Percentiles rank a stretch among this genome's conserved stretches.
These are phyloP conservation scores for Apostichopus californicus DNA, from an alignment of 35 echinoderm and acorn worm species.

Conservation along the genomic window DNA sequence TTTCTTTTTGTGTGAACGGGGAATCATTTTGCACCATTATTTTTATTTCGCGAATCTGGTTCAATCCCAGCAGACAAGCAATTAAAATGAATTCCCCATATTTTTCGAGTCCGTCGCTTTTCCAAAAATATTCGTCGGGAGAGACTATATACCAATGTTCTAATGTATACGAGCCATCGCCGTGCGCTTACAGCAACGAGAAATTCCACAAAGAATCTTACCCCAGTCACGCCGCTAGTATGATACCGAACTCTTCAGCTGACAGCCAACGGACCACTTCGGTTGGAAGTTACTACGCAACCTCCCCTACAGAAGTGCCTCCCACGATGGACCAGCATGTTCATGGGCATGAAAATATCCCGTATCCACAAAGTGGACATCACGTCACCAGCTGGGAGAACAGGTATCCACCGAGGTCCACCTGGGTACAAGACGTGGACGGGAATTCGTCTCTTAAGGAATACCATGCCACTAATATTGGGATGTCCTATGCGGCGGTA, in stretches of 20 bases:
- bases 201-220: slow-evolving; percentile 46
- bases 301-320: slow-evolving; percentile 15
- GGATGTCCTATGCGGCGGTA: slow-evolving; percentile 17
- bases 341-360: neutral
- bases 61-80: neutral
- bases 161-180: slow-evolving; percentile 35
- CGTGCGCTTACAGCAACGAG: slow-evolving; percentile 38
- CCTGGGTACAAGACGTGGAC: slow-evolving; percentile 42
- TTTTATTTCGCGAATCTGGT: slow-evolving; percentile 24
- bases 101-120: slow-evolving; percentile 30
- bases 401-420: slow-evolving; percentile 48
- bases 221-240: neutral
- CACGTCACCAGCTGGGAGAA: slow-evolving; percentile 37
- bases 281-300: slow-evolving; percentile 51
- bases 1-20: neutral
- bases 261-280: slow-evolving; percentile 48
- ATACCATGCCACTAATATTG: neutral
- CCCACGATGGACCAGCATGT: slow-evolving; percentile 20
- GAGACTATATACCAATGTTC: slow-evolving; percentile 27
- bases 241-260: slow-evolving; percentile 19
- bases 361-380: slow-evolving; percentile 2
- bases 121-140: slow-evolving; percentile 37
- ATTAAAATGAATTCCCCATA: slow-evolving; percentile 46
- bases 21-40: neutral
- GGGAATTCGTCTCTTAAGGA: slow-evolving; percentile 14